A percentile compares a stretch with the other conserved stretches of the same genome.
phyloP scores from a whole-genome alignment of 2,113 vertebrate genomes.

The Crocuta crocuta region DNA sequence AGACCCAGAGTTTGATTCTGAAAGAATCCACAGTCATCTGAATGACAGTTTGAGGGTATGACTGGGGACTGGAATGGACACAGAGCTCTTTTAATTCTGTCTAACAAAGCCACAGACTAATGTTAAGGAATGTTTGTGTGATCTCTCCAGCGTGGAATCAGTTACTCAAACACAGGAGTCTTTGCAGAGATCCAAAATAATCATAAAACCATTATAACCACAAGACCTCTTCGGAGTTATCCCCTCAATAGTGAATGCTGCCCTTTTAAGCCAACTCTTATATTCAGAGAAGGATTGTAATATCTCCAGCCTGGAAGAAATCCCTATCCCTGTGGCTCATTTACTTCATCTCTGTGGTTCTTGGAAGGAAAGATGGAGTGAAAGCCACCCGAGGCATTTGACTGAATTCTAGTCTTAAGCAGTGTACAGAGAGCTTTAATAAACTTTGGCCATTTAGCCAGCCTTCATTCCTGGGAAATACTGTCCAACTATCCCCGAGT shows the following conservation, averaged over 20 bases:
- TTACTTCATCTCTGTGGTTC: constrained; percentile 74
- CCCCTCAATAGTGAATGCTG: constrained; percentile 75
- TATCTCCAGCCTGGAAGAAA: constrained; percentile 70
- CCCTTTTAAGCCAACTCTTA: constrained; percentile 59
- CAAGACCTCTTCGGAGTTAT: constrained; percentile 62
- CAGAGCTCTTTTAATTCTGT: constrained; percentile 74
- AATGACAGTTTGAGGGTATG: constrained; percentile 57
- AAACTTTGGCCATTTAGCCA: not conserved
- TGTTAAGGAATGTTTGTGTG: constrained; percentile 69
- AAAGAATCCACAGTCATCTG: constrained; percentile 52
- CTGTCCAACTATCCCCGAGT: not conserved
- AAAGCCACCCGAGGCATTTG: not conserved
- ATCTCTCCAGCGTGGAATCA: constrained; percentile 73
- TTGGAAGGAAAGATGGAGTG: constrained; percentile 62
- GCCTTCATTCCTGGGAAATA: constrained; percentile 1
- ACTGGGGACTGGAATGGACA: constrained; percentile 65
- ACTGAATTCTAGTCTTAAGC: constrained; percentile 51
- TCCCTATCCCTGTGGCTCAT: constrained; percentile 68
- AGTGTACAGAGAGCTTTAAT: not conserved
- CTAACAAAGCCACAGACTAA: constrained; percentile 77
- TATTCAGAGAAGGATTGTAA: constrained; percentile 60
- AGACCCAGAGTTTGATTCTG: constrained; percentile 36
- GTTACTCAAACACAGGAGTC: constrained; percentile 76
- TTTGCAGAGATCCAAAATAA: constrained; percentile 76
- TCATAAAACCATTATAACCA: constrained; percentile 78